Evolutionary conservation across 2,113 vertebrate genomes (phyloP).

Genomic region (Xenopus borealis): DNA sequence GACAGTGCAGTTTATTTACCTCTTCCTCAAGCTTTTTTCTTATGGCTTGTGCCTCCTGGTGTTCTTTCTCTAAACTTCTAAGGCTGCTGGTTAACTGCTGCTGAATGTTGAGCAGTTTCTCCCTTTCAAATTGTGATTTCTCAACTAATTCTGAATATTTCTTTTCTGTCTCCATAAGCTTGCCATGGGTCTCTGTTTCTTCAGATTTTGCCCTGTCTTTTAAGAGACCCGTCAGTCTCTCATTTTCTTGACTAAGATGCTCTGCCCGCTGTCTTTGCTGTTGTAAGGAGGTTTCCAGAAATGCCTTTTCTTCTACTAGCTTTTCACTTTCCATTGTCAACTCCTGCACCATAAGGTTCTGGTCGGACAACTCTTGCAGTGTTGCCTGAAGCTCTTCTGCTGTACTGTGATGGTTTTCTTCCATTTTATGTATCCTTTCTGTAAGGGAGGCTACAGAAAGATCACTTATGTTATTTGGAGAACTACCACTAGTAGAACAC

Average conservation of each 20-base stretch:
- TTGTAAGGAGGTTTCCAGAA: slow-evolving; percentile 84
- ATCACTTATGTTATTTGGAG: slow-evolving; percentile 63
- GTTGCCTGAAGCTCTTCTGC: slow-evolving; percentile 93
- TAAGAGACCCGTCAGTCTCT: slow-evolving; percentile 73
- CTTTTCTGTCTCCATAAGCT: slow-evolving; percentile 83
- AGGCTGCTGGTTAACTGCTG: slow-evolving; percentile 90
- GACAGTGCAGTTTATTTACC: slow-evolving; percentile 67
- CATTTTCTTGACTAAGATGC: slow-evolving; percentile 84
- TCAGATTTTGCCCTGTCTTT: slow-evolving; percentile 77
- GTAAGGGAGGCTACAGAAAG: slow-evolving; percentile 82
- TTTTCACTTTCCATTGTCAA: slow-evolving; percentile 91
- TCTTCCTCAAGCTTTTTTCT: slow-evolving; percentile 74
- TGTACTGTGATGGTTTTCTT: slow-evolving; percentile 92
- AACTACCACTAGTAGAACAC: slow-evolving; percentile 59
- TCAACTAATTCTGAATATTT: slow-evolving; percentile 81
- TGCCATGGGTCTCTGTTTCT: slow-evolving; percentile 62
- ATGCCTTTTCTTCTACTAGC: slow-evolving; percentile 80
- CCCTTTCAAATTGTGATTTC: slow-evolving; percentile 85
- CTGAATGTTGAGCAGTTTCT: slow-evolving; percentile 92
- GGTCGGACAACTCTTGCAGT: slow-evolving; percentile 88
- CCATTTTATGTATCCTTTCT: slow-evolving; percentile 90
- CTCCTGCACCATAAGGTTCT: slow-evolving; percentile 93
- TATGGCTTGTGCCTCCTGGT: slow-evolving; percentile 76
- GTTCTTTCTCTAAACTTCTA: slow-evolving; percentile 81
- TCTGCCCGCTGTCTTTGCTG: slow-evolving; percentile 87